Evolutionary conservation across 2,888 invertebrate species (phyloP).

Genomic region (Mythimna impura): DNA sequence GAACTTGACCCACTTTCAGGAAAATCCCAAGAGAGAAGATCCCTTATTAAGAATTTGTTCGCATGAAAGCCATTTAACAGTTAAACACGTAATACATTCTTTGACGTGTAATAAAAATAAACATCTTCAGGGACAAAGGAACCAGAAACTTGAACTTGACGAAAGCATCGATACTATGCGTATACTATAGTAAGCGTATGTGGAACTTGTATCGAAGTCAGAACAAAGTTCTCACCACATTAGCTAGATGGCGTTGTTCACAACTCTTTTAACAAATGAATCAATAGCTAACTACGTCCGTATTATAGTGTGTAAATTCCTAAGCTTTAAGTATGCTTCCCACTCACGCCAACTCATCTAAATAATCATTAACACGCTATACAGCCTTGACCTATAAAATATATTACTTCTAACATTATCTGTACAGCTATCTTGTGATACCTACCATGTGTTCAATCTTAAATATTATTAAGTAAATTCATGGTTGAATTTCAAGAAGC

Average conservation of each 20-base stretch:
- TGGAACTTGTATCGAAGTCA: not conserved
- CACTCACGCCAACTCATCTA: constrained; percentile 53
- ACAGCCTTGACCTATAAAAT: constrained; percentile 66
- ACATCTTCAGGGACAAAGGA: not conserved
- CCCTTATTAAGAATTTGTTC: too few relatives aligned
- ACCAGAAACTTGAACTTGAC: not conserved
- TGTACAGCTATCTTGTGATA: not conserved
- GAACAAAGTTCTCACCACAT: not conserved
- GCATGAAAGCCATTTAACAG: too few relatives aligned
- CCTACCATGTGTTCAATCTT: too few relatives aligned
- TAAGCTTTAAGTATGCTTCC: constrained; percentile 41
- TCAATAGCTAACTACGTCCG: constrained; percentile 4
- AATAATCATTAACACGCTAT: constrained; percentile 39
- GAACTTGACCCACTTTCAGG: too few relatives aligned
- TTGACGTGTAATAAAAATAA: too few relatives aligned
- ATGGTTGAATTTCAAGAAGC: not conserved
- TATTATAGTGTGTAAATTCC: constrained; percentile 43
- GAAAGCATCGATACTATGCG: not conserved
- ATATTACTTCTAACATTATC: not conserved
- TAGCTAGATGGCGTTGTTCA: constrained; percentile 51
- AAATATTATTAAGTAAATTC: not conserved
- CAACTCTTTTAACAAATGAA: not conserved
- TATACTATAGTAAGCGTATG: too few relatives aligned
- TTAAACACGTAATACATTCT: too few relatives aligned
- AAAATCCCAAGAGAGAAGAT: too few relatives aligned